Conservation (phyloP, 92 coral and sea anemone species). For the Parazoanthus swiftii region DNA sequence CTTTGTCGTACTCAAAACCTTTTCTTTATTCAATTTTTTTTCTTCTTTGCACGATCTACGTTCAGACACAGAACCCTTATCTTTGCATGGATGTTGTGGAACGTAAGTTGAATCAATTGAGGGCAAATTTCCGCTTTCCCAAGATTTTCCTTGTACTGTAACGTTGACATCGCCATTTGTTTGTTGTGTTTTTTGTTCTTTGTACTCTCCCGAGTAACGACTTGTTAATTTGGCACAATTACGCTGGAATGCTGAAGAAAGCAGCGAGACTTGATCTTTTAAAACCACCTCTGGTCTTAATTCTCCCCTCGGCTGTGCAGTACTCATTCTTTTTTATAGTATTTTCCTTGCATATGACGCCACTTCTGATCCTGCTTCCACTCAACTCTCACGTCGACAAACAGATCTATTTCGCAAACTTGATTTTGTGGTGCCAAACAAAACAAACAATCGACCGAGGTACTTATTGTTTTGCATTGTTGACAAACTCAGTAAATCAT, state of each 20-base stretch:
- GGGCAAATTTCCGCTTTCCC: slow-evolving; percentile 33
- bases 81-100: neutral
- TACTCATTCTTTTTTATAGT: neutral
- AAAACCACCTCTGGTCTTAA: neutral
- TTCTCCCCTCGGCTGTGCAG: neutral
- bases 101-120: slow-evolving; percentile 7
- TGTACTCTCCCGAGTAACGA: slow-evolving; percentile 48
- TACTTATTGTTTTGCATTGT: slow-evolving; percentile 27
- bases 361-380: neutral
- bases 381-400: neutral
- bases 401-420: slow-evolving; percentile 7
- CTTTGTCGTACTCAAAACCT: neutral
- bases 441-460: slow-evolving; percentile 19
- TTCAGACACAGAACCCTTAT: neutral
- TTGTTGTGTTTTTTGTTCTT: slow-evolving; percentile 34
- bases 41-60: slow-evolving; percentile 19
- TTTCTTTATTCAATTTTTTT: slow-evolving; percentile 8
- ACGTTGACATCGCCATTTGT: slow-evolving; percentile 25
- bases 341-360: neutral
- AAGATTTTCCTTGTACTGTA: slow-evolving; percentile 45
- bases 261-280: neutral
- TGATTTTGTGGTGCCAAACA: slow-evolving; percentile 14
- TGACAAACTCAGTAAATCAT: slow-evolving; percentile 22
- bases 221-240: slow-evolving; percentile 57
- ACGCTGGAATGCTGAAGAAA: slow-evolving; percentile 35